Base-by-base conservation (phyloP, 2,797 vertebrate genomes). In the Micropoecilia bifurca region DNA sequence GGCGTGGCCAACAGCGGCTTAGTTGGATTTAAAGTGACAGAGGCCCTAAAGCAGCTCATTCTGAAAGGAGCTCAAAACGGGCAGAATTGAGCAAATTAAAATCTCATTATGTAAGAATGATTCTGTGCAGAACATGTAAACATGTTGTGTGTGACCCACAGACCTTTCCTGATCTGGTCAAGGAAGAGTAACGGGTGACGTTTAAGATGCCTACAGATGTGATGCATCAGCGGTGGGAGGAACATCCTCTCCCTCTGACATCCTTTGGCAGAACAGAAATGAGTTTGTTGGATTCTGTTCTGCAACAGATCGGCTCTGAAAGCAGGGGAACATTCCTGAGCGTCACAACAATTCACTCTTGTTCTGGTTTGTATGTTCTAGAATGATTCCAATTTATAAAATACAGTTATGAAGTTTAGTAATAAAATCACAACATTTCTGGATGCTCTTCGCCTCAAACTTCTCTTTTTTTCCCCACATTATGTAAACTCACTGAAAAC, bases 191-290 rank as follows among this genome's bases (percentile, higher is more conserved):
- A 18, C 47, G 18, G 16, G 16, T 48, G 16, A 48, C 47, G 5
- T 50, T 39, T 10, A 22, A 10, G 61, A 25, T 10, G 36, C 33
- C 3, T 10, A 66, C 36, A 68, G 63, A 68, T 22, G 63, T 41
- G 63, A 68, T 9, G 39, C 12, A 6, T 50, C 46, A 25, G 46
- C 30, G 36, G 48, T 66, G 75, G 12, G 39, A 20, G 71, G 4
- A 75, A 71, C 18, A 77, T 78, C 73, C 73, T 45, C 43, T 76
- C 71, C 45, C 18, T 90, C 78, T 87, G 39, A 55, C 78, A 50
- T 75, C 61, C 84, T 77, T 81, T 87, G 83, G 83, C 81, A 83
- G 61, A 25, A 73, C 45, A 48, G 41, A 83, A 71, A 77, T 71
- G 81, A 33, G 76, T 79, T 66, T 73, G 73, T 68, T 41, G 43